Base-by-base conservation (phyloP, 1,140 invertebrate genomes). In the Nixonia krombeini region DNA sequence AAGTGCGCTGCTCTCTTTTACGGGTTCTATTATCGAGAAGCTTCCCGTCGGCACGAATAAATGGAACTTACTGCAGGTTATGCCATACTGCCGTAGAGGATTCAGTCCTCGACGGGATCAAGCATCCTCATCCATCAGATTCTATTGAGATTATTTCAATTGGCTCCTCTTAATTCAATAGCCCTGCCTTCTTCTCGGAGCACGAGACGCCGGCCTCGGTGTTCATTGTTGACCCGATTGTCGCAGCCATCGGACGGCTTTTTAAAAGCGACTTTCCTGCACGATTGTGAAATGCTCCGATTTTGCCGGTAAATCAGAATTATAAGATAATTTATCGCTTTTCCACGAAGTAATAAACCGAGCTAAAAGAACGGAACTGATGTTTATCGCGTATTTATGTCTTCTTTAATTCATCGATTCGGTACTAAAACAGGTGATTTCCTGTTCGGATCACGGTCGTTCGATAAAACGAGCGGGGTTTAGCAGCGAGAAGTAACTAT, bases 1-100 rank as follows among this genome's bases (percentile, higher is more conserved):
- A 81, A 81, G 79, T 80, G 78, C 75, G 68, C 73, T 81, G 78
- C 78, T 81, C 76, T 81, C 72, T 80, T 80, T 74, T 75, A 51
- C 77, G 70, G 72, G 64, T 65, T 67, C 70, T 50, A 75, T 75
- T 79, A 78, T 64, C 66, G 51, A 65, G 33, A 72, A 63, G 69
- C 74, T 80, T 80, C 76, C 77, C 73, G 73, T 61, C 62, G 63
- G 57, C 64, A 61, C 52, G 50, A 73, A 77, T 71, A 72, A 73
- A 72, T 70, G 74, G 69, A 67, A 75, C 74, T 76, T 73, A 46
- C 50, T 70, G 65, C 61, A 49, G 58, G 28, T 59, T 46, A 28
- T 17, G 17, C 37, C 26, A 2, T 6, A 6, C 21, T 21, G 40
- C 41, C 35, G 13, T 2, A 46, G 56, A 56, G 55, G 29, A 59